Conservation (phyloP, 2,113 vertebrate species). For the Mungos mungo region DNA sequence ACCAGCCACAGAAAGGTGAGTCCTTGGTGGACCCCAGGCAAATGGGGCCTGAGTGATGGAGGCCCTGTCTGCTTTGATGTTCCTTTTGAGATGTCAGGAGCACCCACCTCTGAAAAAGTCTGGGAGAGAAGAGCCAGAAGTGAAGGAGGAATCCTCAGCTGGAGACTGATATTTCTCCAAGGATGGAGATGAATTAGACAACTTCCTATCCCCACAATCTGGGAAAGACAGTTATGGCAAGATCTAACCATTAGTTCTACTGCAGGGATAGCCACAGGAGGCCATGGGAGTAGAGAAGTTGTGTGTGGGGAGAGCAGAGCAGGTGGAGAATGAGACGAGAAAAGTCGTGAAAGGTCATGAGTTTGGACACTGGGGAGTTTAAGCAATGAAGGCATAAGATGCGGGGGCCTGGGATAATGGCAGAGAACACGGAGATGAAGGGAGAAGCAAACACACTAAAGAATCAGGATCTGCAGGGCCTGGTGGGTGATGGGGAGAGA, state of each 20-base stretch:
- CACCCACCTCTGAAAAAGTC: constrained; percentile 21
- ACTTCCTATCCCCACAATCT: not conserved
- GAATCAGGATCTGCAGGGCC: not conserved
- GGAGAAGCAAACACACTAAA: not conserved
- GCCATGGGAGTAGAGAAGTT: not conserved
- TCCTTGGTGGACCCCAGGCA: not conserved
- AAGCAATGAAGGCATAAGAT: not conserved
- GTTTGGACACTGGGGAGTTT: not conserved
- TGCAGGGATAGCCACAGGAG: not conserved
- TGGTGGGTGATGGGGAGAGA: not conserved
- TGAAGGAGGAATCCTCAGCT: not conserved
- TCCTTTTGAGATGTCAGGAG: not conserved
- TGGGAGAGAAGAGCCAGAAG: not conserved
- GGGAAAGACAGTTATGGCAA: not conserved
- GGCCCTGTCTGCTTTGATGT: not conserved
- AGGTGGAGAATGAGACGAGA: not conserved
- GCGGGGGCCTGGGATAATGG: not conserved
- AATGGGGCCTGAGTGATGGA: not conserved
- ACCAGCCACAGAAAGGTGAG: constrained; percentile 88
- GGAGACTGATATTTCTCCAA: constrained; percentile 77
- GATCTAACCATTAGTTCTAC: not conserved
- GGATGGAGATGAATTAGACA: constrained; percentile 12
- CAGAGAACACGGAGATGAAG: not conserved
- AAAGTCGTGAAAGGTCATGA: not conserved
- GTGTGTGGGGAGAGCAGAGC: too few relatives aligned